Evolutionary conservation across 2,888 invertebrate genomes (phyloP), one percentile per base, ranked within the genome.

Genomic region (Noctua pronuba): DNA sequence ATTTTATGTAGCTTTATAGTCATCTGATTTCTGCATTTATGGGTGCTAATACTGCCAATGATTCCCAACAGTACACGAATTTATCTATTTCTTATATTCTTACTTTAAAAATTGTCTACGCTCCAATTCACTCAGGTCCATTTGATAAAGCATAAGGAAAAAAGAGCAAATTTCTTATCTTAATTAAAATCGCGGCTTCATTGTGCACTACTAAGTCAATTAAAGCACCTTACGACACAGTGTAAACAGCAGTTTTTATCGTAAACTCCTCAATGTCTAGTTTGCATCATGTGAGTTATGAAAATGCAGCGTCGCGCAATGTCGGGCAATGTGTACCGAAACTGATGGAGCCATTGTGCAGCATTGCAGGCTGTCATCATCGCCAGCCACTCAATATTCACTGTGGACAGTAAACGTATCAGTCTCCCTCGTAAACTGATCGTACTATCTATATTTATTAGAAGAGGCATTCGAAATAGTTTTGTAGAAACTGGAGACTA

Each of bases 241-340:
- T 65, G 62, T 60, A 69, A 68, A 38, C 73, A 64, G 38, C 69
- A 28, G 41, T 52, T 49, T 58, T 41, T 44, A 58, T 82, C 62
- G 62, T 72, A 69, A 77, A 82, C 60, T 55, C 35, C 21, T 84
- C 86, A 77, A 74, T 74, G 86, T 77, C 73, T 82, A 64, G 86
- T 82, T 84, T 86, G 78, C 86, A 49, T 60, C 86, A 84, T 41
- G 71, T 75, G 71, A 28, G 55, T 84, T 86, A 77, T 86, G 78
- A 86, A 86, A 86, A 84, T 82, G 64, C 68, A 76, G 38, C 60
- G 44, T 31, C 76, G 68, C 60, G 75, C 72, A 75, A 76, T 58
- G n/a, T 8, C 44, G 13, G 6, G 73, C 86, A 68, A 68, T 64
- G 58, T 64, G 62, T 35, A 77, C 64, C 41, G 67, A 71, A 71